Conservation (phyloP, 2,113 vertebrate genomes). For the Heterotis niloticus region DNA sequence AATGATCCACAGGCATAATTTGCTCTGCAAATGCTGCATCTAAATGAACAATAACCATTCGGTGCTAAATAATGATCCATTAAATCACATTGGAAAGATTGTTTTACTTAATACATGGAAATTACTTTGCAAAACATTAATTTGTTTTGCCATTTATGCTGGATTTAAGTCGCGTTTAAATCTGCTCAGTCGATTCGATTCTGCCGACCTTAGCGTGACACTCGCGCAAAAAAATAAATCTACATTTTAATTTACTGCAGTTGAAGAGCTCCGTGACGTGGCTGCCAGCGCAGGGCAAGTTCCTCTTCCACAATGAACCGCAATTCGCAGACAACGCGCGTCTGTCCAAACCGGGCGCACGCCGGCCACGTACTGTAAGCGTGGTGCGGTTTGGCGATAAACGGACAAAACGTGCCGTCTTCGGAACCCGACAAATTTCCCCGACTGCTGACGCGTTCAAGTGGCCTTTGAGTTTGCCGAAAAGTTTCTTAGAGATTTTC, state of each 20-base stretch:
- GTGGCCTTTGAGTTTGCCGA: slow-evolving; percentile 57
- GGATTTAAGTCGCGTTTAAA: background rate
- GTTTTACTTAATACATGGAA: slow-evolving; percentile 7
- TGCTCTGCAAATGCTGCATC: slow-evolving; percentile 12
- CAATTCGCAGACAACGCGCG: background rate
- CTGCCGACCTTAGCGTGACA: too few relatives aligned
- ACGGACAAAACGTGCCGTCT: slow-evolving; percentile 56
- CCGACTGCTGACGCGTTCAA: slow-evolving; percentile 52
- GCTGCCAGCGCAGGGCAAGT: background rate
- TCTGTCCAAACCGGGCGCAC: background rate
- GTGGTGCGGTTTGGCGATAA: slow-evolving; percentile 61
- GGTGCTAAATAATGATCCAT: background rate
- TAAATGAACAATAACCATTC: slow-evolving; percentile 13
- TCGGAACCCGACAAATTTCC: slow-evolving; percentile 55
- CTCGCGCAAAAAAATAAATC: background rate
- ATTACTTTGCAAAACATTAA: slow-evolving; percentile 7
- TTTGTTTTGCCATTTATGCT: slow-evolving; percentile 11
- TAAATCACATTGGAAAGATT: slow-evolving; percentile 8
- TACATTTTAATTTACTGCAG: slow-evolving; percentile 13
- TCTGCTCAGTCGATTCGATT: background rate
- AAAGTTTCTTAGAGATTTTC: slow-evolving; percentile 41
- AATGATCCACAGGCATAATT: background rate
- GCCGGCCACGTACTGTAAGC: slow-evolving; percentile 25
- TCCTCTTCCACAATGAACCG: background rate
- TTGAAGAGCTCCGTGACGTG: background rate